Evolutionary conservation across 2,113 vertebrate species (phyloP).

Genomic region (Notechis scutatus): DNA sequence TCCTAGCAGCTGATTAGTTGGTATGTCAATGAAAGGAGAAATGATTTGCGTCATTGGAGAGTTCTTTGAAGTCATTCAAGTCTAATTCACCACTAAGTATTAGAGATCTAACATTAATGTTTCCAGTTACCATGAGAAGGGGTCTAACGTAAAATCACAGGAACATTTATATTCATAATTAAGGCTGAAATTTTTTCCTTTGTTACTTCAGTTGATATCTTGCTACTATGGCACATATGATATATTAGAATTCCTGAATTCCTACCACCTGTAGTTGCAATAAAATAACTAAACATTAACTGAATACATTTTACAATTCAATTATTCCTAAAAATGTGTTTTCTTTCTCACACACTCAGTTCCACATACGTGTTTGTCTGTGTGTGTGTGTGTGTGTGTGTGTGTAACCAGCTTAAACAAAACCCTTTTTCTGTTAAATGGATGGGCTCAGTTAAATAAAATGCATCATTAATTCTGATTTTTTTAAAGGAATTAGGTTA

Average conservation of each 20-base stretch:
- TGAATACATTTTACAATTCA: conserved; percentile 13
- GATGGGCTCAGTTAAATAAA: neutral
- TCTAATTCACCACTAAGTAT: conserved; percentile 34
- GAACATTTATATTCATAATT: conserved; percentile 27
- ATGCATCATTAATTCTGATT: neutral
- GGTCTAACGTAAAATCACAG: conserved; percentile 35
- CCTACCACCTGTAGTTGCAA: conserved; percentile 10
- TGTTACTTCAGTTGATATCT: neutral
- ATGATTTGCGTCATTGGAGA: conserved; percentile 20
- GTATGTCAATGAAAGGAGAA: neutral
- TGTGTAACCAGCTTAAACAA: neutral
- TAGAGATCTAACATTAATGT: conserved; percentile 9
- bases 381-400: neutral
- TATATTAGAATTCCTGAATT: neutral
- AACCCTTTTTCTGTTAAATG: neutral
- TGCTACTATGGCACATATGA: neutral
- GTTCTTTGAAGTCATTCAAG: conserved; percentile 34
- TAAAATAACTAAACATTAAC: conserved; percentile 47
- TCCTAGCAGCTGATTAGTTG: conserved; percentile 8
- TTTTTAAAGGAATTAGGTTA: neutral
- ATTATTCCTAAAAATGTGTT: conserved; percentile 3
- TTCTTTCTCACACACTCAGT: neutral
- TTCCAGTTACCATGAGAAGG: conserved; percentile 20
- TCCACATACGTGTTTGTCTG: no score
- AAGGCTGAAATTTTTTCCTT: conserved; percentile 39